Percentiles rank a stretch among this genome's conserved stretches.
Evolutionary conservation across 2,797 vertebrate species (phyloP).

Genomic region (Rhinatrema bivittatum): DNA sequence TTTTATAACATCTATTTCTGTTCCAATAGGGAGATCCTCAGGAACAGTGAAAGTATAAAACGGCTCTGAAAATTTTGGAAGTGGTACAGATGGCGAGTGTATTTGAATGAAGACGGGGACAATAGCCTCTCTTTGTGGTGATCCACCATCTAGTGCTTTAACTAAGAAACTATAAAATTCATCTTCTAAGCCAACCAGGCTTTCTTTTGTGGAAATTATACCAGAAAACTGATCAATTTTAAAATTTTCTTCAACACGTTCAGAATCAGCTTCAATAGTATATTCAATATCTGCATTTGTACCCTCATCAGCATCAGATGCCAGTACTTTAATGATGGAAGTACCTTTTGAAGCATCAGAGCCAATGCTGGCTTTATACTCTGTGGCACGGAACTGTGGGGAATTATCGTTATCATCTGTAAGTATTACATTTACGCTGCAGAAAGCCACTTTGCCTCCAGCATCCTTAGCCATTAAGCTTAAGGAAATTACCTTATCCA

Average conservation of each 20-base stretch:
- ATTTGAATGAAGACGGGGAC: slow-evolving; percentile 83
- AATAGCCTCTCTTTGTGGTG: slow-evolving; percentile 71
- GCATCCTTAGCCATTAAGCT: slow-evolving; percentile 85
- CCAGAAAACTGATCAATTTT: slow-evolving; percentile 82
- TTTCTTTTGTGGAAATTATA: slow-evolving; percentile 87
- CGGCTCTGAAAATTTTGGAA: slow-evolving; percentile 82
- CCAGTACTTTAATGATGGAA: slow-evolving; percentile 76
- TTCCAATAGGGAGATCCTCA: slow-evolving; percentile 81
- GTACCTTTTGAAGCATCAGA: slow-evolving; percentile 80
- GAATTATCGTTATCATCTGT: slow-evolving; percentile 94
- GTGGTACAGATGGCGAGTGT: slow-evolving; percentile 70
- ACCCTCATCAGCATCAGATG: slow-evolving; percentile 91
- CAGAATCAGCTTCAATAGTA: slow-evolving; percentile 78
- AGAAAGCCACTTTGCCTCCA: slow-evolving; percentile 91
- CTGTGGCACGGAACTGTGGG: slow-evolving; percentile 87
- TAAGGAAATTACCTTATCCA: slow-evolving; percentile 86
- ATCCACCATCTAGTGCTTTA: slow-evolving; percentile 80
- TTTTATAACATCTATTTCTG: slow-evolving; percentile 81
- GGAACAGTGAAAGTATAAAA: slow-evolving; percentile 82
- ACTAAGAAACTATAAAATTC: slow-evolving; percentile 86
- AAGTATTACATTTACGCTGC: slow-evolving; percentile 86
- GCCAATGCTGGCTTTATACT: slow-evolving; percentile 79
- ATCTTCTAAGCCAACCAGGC: slow-evolving; percentile 90
- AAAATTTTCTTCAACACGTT: slow-evolving; percentile 87
- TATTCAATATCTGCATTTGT: slow-evolving; percentile 91